Evolutionary conservation across 2,888 invertebrate species (phyloP), one percentile per base, ranked within the genome.

Genomic region (Teleogryllus oceanicus): DNA sequence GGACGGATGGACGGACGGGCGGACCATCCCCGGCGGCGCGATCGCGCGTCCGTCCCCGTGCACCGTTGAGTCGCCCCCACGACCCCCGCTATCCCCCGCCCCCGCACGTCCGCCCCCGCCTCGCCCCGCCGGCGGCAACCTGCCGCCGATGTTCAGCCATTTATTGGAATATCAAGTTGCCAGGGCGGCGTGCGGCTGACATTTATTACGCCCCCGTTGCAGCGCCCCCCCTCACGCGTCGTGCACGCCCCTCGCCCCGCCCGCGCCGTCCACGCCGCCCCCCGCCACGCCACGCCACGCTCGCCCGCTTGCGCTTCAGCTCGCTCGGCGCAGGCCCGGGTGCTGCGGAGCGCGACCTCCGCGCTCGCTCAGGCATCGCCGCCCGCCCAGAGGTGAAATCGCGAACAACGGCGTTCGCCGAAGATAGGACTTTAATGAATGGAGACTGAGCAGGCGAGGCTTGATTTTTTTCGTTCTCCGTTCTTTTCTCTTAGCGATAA

Each of bases 131-230:
- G 16, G 13, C 62, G n/a, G 62, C 62, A 62, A 10, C 62, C 62
- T 62, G 62, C 62, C n/a, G 62, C 62, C 62, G 62, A 62, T 62
- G 62, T 62, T 62, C 62, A 62, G 62, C 62, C 62, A 62, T 62
- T 62, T 62, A 62, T 62, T 62, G 62, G 62, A 62, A 62, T 62
- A 62, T 62, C 62, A 62, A 62, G 62, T 62, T 62, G 62, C 16
- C 62, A 62, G 62, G 62, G n/a, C 62, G n/a, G 62, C 62, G 62
- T 62, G 62, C 62, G 62, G 62, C 62, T 62, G 62, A 62, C 62
- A 62, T 62, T 62, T 62, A 62, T 62, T 62, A 62, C 62, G 62
- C 62, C 62, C 62, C 62, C 62, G 8, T n/a, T 62, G 11, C 62
- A 51, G 16, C n/a, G 16, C 62, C 12, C 62, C 62, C 62, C n/a